Base-by-base conservation (phyloP, 2,888 invertebrate genomes). In the Serripes groenlandicus region DNA sequence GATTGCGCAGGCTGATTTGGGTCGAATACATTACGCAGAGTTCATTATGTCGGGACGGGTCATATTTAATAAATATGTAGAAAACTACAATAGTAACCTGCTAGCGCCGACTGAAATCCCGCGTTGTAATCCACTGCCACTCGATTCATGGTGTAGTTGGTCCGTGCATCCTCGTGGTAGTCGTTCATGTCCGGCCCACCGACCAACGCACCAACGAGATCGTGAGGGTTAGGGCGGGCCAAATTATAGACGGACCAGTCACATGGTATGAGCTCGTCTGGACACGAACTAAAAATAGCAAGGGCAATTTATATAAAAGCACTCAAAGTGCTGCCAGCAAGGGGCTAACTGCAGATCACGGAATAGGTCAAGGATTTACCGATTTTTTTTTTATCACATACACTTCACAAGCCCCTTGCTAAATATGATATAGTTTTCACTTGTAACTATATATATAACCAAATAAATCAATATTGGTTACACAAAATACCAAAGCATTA, bases 121-220 rank as follows among this genome's bases (percentile, higher is more conserved):
- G 83, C 83, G 54, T 83, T 83, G 28, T 75, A 69, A 58, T 79
- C 78, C 3, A 83, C 56, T 18, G 83, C 75, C 34, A 83, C 83
- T 56, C 83, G 68, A 32, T 72, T 83, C 79, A 79, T 83, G 0
- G 76, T 73, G 30, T 73, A 54, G 52, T 79, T 83, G 3, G 69
- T 54, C 32, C 83, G 32, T 5, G 32, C 37, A 56, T 83, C 83
- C 37, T 83, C 83, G 32, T 69, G 69, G 49, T 64, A 73, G 30
- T 79, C 83, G 23, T 60, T 76, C 15, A 73, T 49, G 68, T 79
- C 73, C 30, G 83, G 83, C 26, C 83, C 83, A 28, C 69, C 69
- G 3, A 83, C 83, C 21, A 83, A 35, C 0, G 83, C 83, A 60
- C 83, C 83, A n/a, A 69, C 73, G 30, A 83, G 34, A 28, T 34